phyloP scores from a whole-genome alignment of 2,888 invertebrate species.

The Malacosoma neustria region DNA sequence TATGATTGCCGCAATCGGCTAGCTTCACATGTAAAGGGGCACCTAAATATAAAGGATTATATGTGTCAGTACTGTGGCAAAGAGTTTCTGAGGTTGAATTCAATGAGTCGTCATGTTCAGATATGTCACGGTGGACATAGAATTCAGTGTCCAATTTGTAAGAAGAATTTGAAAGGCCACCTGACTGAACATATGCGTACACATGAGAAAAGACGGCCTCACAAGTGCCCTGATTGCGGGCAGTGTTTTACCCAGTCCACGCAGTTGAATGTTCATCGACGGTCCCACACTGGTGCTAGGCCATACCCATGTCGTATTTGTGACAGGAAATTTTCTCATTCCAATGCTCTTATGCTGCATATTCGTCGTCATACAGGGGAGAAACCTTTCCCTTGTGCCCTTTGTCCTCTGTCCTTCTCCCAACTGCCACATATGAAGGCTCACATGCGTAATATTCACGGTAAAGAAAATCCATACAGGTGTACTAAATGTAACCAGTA shows the following conservation, averaged over 20 bases:
- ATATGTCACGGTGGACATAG: constrained; percentile 85
- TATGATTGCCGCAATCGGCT: constrained; percentile 80
- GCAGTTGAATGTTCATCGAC: constrained; percentile 87
- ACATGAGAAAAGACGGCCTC: constrained; percentile 84
- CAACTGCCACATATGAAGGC: constrained; percentile 91
- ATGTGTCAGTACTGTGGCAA: constrained; percentile 88
- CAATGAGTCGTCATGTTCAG: constrained; percentile 83
- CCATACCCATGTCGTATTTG: constrained; percentile 90
- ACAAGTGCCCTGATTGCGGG: constrained; percentile 85
- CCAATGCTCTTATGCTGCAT: constrained; percentile 88
- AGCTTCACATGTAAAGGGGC: constrained; percentile 78
- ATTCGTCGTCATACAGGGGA: constrained; percentile 89
- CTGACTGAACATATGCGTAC: constrained; percentile 88
- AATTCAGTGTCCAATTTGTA: constrained; percentile 87
- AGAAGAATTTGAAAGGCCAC: constrained; percentile 87
- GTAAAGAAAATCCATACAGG: constrained; percentile 84
- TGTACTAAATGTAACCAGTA: constrained; percentile 83
- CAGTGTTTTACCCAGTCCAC: constrained; percentile 88
- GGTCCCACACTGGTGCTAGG: constrained; percentile 88
- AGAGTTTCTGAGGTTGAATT: constrained; percentile 83
- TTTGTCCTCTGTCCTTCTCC: constrained; percentile 84
- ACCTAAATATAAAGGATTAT: constrained; percentile 83
- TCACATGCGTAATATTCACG: constrained; percentile 90
- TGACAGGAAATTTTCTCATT: constrained; percentile 86
- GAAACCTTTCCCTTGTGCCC: constrained; percentile 83